A percentile compares a stretch with the other conserved stretches of the same genome.
These are phyloP conservation scores for Molanna angustata DNA, from an alignment of 2,888 invertebrate species.

Conservation along the genomic window DNA sequence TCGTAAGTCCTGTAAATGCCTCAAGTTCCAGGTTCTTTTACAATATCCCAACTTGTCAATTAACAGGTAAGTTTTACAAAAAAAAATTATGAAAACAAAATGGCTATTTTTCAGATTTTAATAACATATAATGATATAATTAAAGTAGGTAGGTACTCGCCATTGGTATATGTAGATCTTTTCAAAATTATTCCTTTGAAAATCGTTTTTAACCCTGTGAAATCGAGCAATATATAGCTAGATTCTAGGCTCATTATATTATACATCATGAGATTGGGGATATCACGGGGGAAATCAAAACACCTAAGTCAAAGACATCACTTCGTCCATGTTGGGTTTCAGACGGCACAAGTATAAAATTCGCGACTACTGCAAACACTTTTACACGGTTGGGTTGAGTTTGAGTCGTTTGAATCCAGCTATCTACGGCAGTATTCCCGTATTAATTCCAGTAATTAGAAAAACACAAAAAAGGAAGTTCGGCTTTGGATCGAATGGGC, in stretches of 20 bases:
- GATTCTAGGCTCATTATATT: constrained; percentile 4
- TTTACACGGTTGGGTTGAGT: constrained; percentile 24
- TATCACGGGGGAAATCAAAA: constrained; percentile 14
- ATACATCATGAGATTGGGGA: neutral
- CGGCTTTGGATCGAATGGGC: neutral
- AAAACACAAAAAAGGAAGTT: constrained; percentile 21
- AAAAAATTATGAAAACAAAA: too few relatives aligned
- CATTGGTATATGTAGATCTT: too few relatives aligned
- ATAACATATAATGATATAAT: too few relatives aligned
- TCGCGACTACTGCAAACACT: neutral
- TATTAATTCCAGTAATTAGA: constrained; percentile 29
- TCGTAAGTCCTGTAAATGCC: too few relatives aligned
- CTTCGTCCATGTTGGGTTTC: neutral
- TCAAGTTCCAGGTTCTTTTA: too few relatives aligned
- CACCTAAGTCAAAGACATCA: constrained; percentile 1
- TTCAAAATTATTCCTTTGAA: too few relatives aligned
- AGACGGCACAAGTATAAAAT: neutral
- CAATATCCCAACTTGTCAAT: too few relatives aligned
- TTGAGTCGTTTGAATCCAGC: neutral
- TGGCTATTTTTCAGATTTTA: too few relatives aligned
- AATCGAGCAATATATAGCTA: neutral
- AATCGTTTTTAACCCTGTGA: neutral
- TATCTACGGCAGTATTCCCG: constrained; percentile 13
- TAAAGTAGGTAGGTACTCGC: too few relatives aligned
- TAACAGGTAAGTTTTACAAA: too few relatives aligned